A percentile compares a stretch with the other conserved stretches of the same genome.
These are phyloP conservation scores for Trachelipus rathkii DNA, from an alignment of 1,140 invertebrate species.

Conservation along the genomic window DNA sequence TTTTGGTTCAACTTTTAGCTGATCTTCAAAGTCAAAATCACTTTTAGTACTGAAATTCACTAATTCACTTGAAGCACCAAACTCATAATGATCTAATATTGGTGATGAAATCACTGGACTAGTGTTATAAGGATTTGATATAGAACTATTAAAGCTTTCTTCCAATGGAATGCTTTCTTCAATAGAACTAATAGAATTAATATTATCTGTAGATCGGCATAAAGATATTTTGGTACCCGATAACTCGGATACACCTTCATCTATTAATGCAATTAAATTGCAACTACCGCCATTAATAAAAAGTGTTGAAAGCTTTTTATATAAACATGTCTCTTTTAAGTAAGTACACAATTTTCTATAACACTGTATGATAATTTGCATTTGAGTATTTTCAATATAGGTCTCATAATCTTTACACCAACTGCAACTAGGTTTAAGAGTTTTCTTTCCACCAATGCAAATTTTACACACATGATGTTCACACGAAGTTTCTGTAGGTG, in stretches of 20 bases:
- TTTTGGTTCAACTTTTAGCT: background rate
- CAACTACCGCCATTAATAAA: conserved; percentile 50
- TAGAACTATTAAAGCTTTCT: too few relatives aligned
- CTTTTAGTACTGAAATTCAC: background rate
- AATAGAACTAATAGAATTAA: conserved; percentile 4
- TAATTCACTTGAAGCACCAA: background rate
- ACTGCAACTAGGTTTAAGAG: conserved; percentile 73
- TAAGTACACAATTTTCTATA: conserved; percentile 84
- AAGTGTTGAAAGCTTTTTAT: conserved; percentile 55
- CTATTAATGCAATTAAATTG: conserved; percentile 50
- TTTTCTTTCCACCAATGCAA: conserved; percentile 77
- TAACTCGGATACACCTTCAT: conserved; percentile 58
- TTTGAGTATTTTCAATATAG: conserved; percentile 75
- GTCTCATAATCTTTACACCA: conserved; percentile 79
- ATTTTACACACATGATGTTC: conserved; percentile 78
- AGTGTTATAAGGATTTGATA: too few relatives aligned
- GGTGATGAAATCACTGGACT: background rate
- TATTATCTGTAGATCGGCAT: background rate
- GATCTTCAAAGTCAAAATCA: background rate
- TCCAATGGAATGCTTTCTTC: too few relatives aligned
- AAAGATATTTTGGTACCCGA: background rate
- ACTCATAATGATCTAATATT: background rate
- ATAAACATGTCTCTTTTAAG: conserved; percentile 66
- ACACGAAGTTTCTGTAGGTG: conserved; percentile 73
- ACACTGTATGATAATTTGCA: conserved; percentile 74